These are phyloP conservation scores for Platysternon megacephalum DNA, from an alignment of 2,113 vertebrate genomes.

Conservation along the genomic window DNA sequence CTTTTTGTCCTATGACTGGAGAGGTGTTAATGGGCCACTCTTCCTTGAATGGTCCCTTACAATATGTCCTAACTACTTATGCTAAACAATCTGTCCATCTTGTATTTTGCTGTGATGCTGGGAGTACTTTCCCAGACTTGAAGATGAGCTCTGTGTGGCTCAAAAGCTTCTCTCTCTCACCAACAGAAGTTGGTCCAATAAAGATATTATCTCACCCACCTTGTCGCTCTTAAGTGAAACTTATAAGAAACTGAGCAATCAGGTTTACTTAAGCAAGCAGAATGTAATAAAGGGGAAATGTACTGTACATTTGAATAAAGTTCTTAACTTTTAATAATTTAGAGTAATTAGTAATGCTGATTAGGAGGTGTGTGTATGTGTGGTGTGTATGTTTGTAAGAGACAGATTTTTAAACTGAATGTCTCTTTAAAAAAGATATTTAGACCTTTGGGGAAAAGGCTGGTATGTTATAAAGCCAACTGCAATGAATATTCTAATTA, in stretches of 20 bases:
- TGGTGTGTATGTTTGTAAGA: neutral
- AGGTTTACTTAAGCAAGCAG: neutral
- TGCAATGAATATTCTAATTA: neutral
- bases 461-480: neutral
- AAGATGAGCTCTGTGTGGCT: neutral
- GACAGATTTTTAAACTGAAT: neutral
- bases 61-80: neutral
- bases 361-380: no score
- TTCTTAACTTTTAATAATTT: no score
- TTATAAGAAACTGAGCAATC: neutral
- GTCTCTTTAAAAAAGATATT: neutral
- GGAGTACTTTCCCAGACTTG: neutral
- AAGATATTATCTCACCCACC: neutral
- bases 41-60: neutral
- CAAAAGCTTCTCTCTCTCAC: neutral
- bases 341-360: no score
- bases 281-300: neutral
- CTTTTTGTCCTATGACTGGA: neutral
- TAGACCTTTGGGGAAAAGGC: neutral
- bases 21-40: neutral
- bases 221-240: neutral
- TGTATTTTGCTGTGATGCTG: no score
- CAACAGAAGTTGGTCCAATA: neutral
- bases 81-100: no score
- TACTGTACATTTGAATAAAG: neutral